phyloP scores from a whole-genome alignment of 2,888 invertebrate species.

The Hermaeophaga mercurialis region DNA sequence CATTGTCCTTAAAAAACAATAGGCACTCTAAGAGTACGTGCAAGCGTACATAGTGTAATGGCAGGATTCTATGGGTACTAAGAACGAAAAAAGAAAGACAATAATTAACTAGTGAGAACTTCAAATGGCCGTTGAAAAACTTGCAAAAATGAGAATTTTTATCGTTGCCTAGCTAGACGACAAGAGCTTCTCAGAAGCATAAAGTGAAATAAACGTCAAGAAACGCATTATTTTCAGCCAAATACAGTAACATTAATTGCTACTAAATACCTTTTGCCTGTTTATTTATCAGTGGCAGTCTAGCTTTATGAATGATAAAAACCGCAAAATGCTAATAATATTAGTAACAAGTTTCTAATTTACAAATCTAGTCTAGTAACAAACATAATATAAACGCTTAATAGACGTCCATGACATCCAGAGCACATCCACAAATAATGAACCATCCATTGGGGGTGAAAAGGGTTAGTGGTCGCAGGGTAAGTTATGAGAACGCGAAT shows the following conservation, averaged over 20 bases:
- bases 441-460: too few relatives aligned
- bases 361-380: too few relatives aligned
- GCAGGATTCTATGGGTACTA: neutral
- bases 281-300: neutral
- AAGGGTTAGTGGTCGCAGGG: too few relatives aligned
- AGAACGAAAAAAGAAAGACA: constrained; percentile 7
- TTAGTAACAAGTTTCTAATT: too few relatives aligned
- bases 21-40: constrained; percentile 18
- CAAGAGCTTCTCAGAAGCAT: constrained; percentile 26
- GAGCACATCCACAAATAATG: too few relatives aligned
- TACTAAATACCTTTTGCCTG: constrained; percentile 13
- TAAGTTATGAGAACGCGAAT: too few relatives aligned
- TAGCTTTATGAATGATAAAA: neutral
- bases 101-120: constrained; percentile 15
- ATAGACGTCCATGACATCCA: too few relatives aligned
- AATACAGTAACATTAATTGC: constrained; percentile 30
- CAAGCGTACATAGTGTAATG: constrained; percentile 12
- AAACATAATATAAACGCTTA: too few relatives aligned
- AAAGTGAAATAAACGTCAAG: constrained; percentile 33
- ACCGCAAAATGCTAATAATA: too few relatives aligned
- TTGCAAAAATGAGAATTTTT: constrained; percentile 17
- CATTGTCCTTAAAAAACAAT: constrained; percentile 24
- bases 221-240: constrained; percentile 30
- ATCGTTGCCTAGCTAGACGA: constrained; percentile 24
- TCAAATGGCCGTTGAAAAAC: constrained; percentile 16